Conservation (phyloP, 2,888 invertebrate species). For the Masnerella sp. region DNA sequence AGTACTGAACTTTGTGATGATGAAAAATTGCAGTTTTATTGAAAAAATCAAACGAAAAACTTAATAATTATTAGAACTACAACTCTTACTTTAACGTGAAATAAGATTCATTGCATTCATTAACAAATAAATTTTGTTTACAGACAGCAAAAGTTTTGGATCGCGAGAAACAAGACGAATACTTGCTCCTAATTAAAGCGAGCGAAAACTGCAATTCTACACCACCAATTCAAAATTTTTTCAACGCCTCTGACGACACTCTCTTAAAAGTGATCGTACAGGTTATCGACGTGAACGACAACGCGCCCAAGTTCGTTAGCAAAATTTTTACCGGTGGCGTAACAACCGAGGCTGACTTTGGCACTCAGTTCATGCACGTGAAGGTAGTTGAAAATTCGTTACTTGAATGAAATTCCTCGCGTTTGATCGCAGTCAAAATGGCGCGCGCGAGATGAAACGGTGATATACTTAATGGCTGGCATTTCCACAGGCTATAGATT, state of each 20-base stretch:
- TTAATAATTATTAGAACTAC: too few relatives aligned
- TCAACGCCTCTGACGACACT: slow-evolving; percentile 83
- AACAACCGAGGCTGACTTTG: slow-evolving; percentile 95
- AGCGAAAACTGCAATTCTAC: slow-evolving; percentile 87
- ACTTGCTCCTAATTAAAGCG: slow-evolving; percentile 87
- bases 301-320: slow-evolving; percentile 89
- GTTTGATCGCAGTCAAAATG: too few relatives aligned
- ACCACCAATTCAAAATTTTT: slow-evolving; percentile 80
- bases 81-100: too few relatives aligned
- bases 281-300: slow-evolving; percentile 94
- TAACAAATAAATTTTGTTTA: slow-evolving; percentile 35
- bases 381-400: slow-evolving; percentile 80
- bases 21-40: too few relatives aligned
- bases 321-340: slow-evolving; percentile 95
- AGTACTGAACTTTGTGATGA: too few relatives aligned
- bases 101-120: neutral
- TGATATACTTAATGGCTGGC: neutral
- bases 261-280: slow-evolving; percentile 84
- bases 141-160: slow-evolving; percentile 83
- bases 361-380: slow-evolving; percentile 90
- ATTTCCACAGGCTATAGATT: slow-evolving; percentile 83
- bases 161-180: slow-evolving; percentile 84
- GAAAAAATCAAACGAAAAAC: too few relatives aligned
- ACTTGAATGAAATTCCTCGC: slow-evolving; percentile 9
- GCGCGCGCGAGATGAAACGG: too few relatives aligned